These are phyloP conservation scores for Semnornis frantzii DNA, from an alignment of 2,113 vertebrate species.

Conservation along the genomic window DNA sequence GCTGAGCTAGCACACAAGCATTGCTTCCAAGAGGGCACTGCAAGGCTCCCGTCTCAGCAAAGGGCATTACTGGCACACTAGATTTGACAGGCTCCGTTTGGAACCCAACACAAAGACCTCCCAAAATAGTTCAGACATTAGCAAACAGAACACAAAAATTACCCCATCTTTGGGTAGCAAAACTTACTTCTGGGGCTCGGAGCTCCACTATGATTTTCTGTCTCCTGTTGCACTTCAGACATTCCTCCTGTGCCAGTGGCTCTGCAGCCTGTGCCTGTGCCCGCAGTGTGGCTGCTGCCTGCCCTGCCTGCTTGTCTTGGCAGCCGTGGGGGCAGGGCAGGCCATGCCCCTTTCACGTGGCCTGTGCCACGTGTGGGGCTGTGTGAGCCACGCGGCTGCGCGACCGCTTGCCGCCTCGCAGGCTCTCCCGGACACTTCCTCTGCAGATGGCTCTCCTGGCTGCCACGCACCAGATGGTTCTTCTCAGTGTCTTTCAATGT, in stretches of 20 bases:
- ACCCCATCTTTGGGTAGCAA: neutral
- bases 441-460: conserved; percentile 52
- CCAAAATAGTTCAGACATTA: neutral
- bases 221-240: neutral
- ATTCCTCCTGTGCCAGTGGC: neutral
- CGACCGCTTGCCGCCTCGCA: neutral
- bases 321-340: neutral
- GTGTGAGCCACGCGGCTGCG: neutral
- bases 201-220: neutral
- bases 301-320: conserved; percentile 49
- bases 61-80: neutral
- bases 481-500: conserved; percentile 44
- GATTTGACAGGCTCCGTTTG: neutral
- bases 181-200: neutral
- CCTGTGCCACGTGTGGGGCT: conserved; percentile 44
- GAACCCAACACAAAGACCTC: neutral
- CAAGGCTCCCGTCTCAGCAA: neutral
- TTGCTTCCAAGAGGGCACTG: neutral
- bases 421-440: neutral
- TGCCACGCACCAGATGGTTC: conserved; percentile 10
- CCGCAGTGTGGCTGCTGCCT: neutral
- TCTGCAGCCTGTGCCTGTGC: neutral
- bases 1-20: neutral
- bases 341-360: conserved; percentile 33
- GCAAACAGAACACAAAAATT: neutral